Percentiles rank a stretch among this genome's conserved stretches.
Evolutionary conservation across 2,113 vertebrate genomes (phyloP).

Genomic region (Aviceda subcristata): DNA sequence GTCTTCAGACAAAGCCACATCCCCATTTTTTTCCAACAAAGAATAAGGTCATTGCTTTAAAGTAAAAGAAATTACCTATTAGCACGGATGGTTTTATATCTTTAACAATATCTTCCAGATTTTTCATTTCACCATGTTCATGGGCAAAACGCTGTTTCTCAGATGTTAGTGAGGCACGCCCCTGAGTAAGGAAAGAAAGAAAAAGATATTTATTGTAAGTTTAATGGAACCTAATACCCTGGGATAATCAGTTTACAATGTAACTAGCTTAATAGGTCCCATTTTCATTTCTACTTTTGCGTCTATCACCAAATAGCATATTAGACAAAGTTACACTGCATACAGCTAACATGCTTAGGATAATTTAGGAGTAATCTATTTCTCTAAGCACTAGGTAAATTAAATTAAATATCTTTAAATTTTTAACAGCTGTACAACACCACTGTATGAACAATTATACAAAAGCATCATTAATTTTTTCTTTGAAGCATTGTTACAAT

Average conservation of each 20-base stretch:
- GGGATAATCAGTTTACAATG: not conserved
- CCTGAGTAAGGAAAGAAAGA: constrained; percentile 68
- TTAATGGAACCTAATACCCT: not conserved
- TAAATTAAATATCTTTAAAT: not conserved
- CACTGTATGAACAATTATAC: not conserved
- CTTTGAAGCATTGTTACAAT: not conserved
- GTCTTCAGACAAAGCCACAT: not conserved
- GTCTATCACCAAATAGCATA: not conserved
- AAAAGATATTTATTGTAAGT: not conserved
- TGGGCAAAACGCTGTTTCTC: constrained; percentile 92
- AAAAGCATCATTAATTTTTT: not conserved
- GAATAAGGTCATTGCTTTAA: not conserved
- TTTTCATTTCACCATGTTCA: constrained; percentile 85
- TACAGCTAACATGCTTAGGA: not conserved
- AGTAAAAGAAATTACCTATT: constrained; percentile 81
- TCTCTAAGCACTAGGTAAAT: not conserved
- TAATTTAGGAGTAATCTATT: not conserved
- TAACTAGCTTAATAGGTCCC: not conserved
- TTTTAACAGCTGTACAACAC: not conserved
- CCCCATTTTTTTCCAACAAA: not conserved
- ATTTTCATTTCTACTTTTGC: not conserved
- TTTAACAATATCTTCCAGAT: constrained; percentile 83
- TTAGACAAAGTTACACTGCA: not conserved
- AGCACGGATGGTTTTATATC: constrained; percentile 89
- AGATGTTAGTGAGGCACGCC: constrained; percentile 83